Percentiles rank a stretch among this genome's conserved stretches.
Conservation (phyloP, 1,140 invertebrate genomes). For the Drosophila grimshawi region DNA sequence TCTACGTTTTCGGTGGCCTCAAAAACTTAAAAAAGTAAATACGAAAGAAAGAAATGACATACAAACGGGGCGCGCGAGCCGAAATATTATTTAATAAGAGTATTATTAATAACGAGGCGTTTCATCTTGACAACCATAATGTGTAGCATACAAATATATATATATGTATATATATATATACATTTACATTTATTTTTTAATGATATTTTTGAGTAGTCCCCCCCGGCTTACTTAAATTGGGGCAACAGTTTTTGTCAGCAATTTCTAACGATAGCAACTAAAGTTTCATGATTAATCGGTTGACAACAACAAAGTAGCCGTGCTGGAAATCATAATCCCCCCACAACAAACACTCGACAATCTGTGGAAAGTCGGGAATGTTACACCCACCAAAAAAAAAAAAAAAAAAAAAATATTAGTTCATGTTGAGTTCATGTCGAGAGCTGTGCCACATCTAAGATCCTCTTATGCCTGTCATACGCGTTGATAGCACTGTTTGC, state of each 20-base stretch:
- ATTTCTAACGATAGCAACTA: slow-evolving; percentile 11
- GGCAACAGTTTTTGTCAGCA: slow-evolving; percentile 23
- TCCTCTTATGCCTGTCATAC: slow-evolving; percentile 75
- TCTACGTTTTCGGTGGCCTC: slow-evolving; percentile 61
- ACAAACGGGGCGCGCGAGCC: slow-evolving; percentile 23
- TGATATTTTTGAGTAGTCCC: slow-evolving; percentile 9
- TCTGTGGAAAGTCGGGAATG: slow-evolving; percentile 9
- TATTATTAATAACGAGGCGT: slow-evolving; percentile 58
- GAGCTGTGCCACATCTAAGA: slow-evolving; percentile 58
- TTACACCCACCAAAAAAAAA: slow-evolving; percentile 8
- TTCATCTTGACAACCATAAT: slow-evolving; percentile 35
- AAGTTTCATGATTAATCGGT: slow-evolving; percentile 28
- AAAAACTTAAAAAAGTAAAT: slow-evolving; percentile 46
- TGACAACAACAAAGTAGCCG: not conserved
- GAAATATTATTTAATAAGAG: slow-evolving; percentile 68
- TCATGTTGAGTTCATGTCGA: slow-evolving; percentile 12
- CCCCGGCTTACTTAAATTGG: slow-evolving; percentile 14
- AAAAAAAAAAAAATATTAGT: not conserved
- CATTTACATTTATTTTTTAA: not conserved
- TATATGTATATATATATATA: too few relatives aligned
- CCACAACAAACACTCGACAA: not conserved
- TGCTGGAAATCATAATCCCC: slow-evolving; percentile 15
- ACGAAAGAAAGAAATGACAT: slow-evolving; percentile 2
- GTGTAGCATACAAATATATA: not conserved
- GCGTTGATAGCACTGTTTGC: slow-evolving; percentile 38